Evolutionary conservation across 2,888 invertebrate genomes (phyloP).

Genomic region (Drosophila pegasa): DNA sequence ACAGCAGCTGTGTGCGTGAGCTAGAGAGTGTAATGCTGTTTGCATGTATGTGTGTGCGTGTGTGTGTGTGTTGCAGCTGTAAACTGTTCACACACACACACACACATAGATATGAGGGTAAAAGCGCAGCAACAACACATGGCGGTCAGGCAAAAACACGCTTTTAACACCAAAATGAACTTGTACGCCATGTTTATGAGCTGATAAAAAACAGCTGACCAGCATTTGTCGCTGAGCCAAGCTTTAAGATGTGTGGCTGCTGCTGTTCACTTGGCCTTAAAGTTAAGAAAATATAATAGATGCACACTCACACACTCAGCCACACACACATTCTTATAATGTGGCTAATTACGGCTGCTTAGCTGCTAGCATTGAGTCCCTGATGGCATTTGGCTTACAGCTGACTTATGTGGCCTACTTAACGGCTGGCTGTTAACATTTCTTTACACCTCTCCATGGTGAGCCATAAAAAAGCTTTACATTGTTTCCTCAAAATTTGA

Average conservation of each 20-base stretch:
- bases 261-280: constrained; percentile 26
- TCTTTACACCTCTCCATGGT: constrained; percentile 40
- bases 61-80: constrained; percentile 63
- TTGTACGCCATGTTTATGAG: constrained; percentile 80
- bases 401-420: constrained; percentile 49
- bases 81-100: constrained; percentile 39
- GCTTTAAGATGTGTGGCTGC: constrained; percentile 25
- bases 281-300: constrained; percentile 6
- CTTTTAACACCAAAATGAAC: constrained; percentile 79
- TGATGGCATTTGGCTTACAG: constrained; percentile 18
- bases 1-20: constrained; percentile 57
- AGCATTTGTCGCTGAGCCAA: constrained; percentile 66
- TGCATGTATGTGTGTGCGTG: constrained; percentile 17
- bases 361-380: constrained; percentile 13
- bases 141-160: constrained; percentile 65
- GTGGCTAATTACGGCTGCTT: constrained; percentile 38
- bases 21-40: constrained; percentile 12
- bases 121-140: constrained; percentile 49
- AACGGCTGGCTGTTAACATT: constrained; percentile 46
- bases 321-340: constrained; percentile 1
- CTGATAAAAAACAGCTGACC: constrained; percentile 82
- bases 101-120: constrained; percentile 16
- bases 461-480: constrained; percentile 63
- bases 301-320: not conserved
- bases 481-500: constrained; percentile 43